These are phyloP conservation scores for Riptortus pedestris DNA, from an alignment of 1,140 invertebrate species.

Conservation along the genomic window DNA sequence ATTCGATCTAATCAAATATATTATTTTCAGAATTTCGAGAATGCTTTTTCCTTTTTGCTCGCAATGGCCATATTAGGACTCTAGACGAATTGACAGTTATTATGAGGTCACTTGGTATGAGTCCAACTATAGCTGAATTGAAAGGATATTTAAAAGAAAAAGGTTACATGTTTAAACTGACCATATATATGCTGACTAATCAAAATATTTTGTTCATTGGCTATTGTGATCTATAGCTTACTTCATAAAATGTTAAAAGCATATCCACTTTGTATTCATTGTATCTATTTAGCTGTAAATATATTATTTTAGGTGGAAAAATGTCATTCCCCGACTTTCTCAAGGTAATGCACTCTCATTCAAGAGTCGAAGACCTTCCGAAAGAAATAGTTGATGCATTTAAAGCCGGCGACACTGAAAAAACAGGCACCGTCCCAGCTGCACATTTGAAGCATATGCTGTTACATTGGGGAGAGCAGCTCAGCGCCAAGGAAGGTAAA, in stretches of 20 bases:
- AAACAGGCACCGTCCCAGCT: slow-evolving; percentile 65
- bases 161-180: too few relatives aligned
- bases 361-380: slow-evolving; percentile 70
- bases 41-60: slow-evolving; percentile 86
- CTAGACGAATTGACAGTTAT: slow-evolving; percentile 85
- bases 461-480: slow-evolving; percentile 80
- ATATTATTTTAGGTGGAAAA: slow-evolving; percentile 60
- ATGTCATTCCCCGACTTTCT: slow-evolving; percentile 93
- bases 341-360: slow-evolving; percentile 89
- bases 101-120: slow-evolving; percentile 85
- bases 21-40: slow-evolving; percentile 75
- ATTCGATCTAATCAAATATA: slow-evolving; percentile 5
- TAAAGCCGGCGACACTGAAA: slow-evolving; percentile 63
- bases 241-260: too few relatives aligned
- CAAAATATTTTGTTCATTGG: too few relatives aligned
- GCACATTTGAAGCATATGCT: slow-evolving; percentile 77
- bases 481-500: slow-evolving; percentile 77
- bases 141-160: slow-evolving; percentile 75
- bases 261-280: too few relatives aligned
- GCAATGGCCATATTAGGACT: slow-evolving; percentile 73
- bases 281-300: too few relatives aligned
- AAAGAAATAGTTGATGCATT: slow-evolving; percentile 86
- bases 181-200: too few relatives aligned
- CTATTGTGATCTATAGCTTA: too few relatives aligned
- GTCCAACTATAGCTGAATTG: slow-evolving; percentile 83